phyloP scores from a whole-genome alignment of 2,113 vertebrate genomes.

The Lagenorhynchus albirostris region DNA sequence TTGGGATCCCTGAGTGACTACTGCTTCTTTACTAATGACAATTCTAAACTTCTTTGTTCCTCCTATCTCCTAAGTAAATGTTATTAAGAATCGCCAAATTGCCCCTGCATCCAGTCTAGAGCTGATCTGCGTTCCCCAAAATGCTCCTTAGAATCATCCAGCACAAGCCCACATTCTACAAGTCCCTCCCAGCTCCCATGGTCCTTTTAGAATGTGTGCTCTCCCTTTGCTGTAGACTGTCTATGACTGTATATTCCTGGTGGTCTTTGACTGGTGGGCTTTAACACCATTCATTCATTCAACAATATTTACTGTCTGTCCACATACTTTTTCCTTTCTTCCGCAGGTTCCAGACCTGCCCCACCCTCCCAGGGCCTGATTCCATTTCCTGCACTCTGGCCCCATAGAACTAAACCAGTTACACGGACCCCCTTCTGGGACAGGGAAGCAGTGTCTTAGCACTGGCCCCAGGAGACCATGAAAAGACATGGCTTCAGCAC shows the following conservation, averaged over 20 bases:
- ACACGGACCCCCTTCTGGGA: neutral
- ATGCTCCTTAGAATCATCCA: neutral
- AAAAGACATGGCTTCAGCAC: neutral
- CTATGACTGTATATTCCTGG: neutral
- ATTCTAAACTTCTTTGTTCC: neutral
- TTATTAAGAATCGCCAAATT: neutral
- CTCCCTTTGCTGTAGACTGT: neutral
- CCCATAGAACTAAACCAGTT: neutral
- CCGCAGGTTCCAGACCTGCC: neutral
- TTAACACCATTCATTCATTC: neutral
- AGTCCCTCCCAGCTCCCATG: neutral
- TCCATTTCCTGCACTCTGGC: neutral
- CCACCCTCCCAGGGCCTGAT: neutral
- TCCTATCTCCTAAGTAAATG: neutral
- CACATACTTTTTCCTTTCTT: neutral
- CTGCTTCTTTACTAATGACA: neutral
- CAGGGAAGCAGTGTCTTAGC: neutral
- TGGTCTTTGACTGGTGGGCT: neutral
- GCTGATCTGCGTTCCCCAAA: neutral
- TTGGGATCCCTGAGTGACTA: neutral
- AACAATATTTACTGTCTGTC: neutral
- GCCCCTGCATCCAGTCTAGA: neutral
- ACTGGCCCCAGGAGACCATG: neutral
- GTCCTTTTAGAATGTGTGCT: fast-evolving
- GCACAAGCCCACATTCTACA: neutral